These are phyloP conservation scores for Drosophila jambulina DNA, from an alignment of 1,140 invertebrate species.

Conservation along the genomic window DNA sequence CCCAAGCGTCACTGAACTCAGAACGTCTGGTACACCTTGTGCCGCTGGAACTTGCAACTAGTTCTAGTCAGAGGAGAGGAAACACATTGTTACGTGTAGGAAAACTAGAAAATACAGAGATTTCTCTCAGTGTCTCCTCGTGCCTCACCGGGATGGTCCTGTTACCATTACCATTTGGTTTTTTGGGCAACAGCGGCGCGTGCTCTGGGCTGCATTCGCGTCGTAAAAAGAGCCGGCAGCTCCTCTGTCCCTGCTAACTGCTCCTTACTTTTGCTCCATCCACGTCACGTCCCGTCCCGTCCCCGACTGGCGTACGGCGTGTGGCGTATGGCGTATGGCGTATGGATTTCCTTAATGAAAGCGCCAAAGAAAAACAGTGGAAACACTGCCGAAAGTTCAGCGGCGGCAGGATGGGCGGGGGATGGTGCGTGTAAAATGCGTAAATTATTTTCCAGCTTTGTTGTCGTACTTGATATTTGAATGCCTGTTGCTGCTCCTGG, in stretches of 20 bases:
- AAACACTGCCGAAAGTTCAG: slow-evolving; percentile 44
- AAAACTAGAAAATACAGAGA: not conserved
- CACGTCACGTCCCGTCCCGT: slow-evolving; percentile 45
- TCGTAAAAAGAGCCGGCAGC: slow-evolving; percentile 11
- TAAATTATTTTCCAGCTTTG: slow-evolving; percentile 68
- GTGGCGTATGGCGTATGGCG: slow-evolving; percentile 47
- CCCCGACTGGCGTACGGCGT: slow-evolving; percentile 36
- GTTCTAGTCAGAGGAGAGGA: not conserved
- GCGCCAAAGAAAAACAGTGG: slow-evolving; percentile 25
- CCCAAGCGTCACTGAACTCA: not conserved
- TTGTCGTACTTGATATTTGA: slow-evolving; percentile 58
- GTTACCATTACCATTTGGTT: slow-evolving; percentile 38
- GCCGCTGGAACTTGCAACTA: too few species aligned
- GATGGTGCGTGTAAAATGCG: slow-evolving; percentile 60
- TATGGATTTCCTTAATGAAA: slow-evolving; percentile 77
- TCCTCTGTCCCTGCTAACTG: slow-evolving; percentile 3
- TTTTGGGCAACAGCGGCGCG: slow-evolving; percentile 35
- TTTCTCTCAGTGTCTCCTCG: slow-evolving; percentile 3
- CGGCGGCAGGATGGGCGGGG: not conserved
- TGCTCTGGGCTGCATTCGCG: slow-evolving; percentile 45
- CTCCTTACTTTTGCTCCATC: slow-evolving; percentile 1
- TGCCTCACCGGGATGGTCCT: slow-evolving; percentile 5
- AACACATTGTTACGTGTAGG: not conserved
- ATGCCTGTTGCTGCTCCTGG: slow-evolving; percentile 67
- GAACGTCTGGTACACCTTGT: too few species aligned